These are phyloP conservation scores for Catamblyrhynchus diadema DNA, from an alignment of 2,797 vertebrate species.

Conservation along the genomic window DNA sequence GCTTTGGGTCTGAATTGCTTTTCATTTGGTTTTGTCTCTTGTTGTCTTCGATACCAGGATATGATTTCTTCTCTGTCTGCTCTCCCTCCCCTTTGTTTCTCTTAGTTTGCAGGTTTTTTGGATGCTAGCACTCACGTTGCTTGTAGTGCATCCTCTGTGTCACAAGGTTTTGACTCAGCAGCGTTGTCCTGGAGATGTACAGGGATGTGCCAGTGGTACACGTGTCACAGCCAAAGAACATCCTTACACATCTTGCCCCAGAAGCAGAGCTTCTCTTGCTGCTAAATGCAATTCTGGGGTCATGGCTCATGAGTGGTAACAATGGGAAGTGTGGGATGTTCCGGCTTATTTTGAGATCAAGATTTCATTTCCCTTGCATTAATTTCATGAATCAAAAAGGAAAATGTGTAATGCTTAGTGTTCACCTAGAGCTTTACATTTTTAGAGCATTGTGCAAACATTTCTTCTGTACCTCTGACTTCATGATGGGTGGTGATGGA, in stretches of 20 bases:
- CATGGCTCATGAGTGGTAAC: neutral
- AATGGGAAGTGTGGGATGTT: neutral
- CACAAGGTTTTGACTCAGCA: neutral
- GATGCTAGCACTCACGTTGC: fast-evolving
- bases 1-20: neutral
- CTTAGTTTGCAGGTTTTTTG: neutral
- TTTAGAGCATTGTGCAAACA: neutral
- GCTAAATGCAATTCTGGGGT: neutral
- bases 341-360: neutral
- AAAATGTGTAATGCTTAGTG: neutral
- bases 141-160: neutral
- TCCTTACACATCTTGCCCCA: neutral
- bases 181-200: neutral
- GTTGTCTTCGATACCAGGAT: neutral
- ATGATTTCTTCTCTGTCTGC: neutral
- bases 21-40: neutral
- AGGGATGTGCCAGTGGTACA: neutral
- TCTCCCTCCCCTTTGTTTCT: neutral
- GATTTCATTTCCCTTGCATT: neutral
- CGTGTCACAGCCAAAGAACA: neutral
- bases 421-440: neutral
- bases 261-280: neutral
- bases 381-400: slow-evolving; percentile 2
- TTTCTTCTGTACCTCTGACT: neutral
- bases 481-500: neutral